These are phyloP conservation scores for Drosophila baimaii DNA, from an alignment of 1,140 invertebrate genomes.

Conservation along the genomic window DNA sequence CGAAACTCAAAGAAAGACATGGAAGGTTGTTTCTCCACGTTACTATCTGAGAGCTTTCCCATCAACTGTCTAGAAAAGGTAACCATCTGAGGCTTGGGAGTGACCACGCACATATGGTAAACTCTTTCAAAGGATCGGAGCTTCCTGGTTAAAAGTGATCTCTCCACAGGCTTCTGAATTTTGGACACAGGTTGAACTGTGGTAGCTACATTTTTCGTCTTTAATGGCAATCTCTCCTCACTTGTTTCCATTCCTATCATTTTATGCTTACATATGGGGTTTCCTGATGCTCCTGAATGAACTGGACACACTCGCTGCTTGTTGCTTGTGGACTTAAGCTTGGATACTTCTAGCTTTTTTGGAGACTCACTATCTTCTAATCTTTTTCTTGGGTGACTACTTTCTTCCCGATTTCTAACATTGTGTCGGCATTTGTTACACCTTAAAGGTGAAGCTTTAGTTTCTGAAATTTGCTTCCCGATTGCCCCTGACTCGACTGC, in stretches of 20 bases:
- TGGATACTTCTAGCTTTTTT: not conserved
- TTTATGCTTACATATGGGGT: too few relatives aligned
- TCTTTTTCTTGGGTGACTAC: not conserved
- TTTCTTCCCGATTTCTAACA: not conserved
- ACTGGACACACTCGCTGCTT: not conserved
- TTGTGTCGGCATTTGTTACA: not conserved
- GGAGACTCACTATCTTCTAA: not conserved
- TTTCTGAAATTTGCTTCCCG: not conserved
- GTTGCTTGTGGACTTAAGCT: not conserved
- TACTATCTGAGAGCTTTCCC: not conserved
- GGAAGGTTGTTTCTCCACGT: too few relatives aligned
- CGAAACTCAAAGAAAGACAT: slow-evolving; percentile 44
- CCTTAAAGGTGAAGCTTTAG: not conserved
- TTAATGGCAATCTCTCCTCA: not conserved
- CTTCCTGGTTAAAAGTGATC: not conserved
- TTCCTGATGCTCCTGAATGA: not conserved
- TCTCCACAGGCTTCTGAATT: not conserved
- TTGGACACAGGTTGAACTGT: too few relatives aligned
- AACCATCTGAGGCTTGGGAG: slow-evolving; percentile 12
- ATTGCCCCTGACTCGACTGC: too few relatives aligned
- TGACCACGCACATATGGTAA: slow-evolving; percentile 11
- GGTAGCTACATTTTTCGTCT: not conserved
- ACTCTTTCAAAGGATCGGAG: slow-evolving; percentile 4
- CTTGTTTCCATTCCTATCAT: not conserved
- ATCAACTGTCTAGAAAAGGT: slow-evolving; percentile 9